Evolutionary conservation across 2,888 invertebrate species (phyloP).

Genomic region (Baronia brevicornis): DNA sequence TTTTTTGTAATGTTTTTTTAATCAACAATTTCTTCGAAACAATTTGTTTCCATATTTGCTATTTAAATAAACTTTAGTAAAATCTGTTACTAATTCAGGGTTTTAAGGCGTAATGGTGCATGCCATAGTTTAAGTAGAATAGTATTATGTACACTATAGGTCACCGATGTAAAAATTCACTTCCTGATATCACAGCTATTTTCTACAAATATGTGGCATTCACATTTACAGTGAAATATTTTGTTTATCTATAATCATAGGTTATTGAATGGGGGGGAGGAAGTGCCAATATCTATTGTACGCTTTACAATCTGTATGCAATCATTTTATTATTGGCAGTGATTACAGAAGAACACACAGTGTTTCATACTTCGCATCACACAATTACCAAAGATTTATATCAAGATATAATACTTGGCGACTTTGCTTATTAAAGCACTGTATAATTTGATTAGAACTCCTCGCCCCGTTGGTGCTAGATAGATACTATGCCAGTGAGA

Average conservation of each 20-base stretch:
- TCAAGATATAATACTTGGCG: conserved; percentile 2
- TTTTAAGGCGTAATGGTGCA: conserved; percentile 54
- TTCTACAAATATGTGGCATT: conserved; percentile 14
- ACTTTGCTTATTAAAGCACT: conserved; percentile 10
- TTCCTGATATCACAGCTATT: conserved; percentile 19
- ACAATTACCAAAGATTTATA: conserved; percentile 15
- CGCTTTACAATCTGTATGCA: no score
- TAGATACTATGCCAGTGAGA: conserved; percentile 29
- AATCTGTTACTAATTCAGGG: conserved; percentile 51
- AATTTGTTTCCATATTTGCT: no score
- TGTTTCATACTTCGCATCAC: conserved; percentile 2
- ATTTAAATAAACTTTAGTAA: conserved; percentile 23
- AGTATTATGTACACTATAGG: conserved; percentile 25
- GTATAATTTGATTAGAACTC: conserved; percentile 18
- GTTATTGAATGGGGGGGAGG: conserved; percentile 13
- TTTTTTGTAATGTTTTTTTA: no score
- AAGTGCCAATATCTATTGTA: conserved; percentile 8
- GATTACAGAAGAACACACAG: conserved; percentile 1
- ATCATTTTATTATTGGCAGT: conserved; percentile 1
- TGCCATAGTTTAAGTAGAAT: conserved; percentile 64
- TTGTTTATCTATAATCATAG: conserved; percentile 6
- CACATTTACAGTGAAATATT: conserved; percentile 8
- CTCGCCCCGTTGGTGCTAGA: conserved; percentile 31
- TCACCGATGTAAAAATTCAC: conserved; percentile 12
- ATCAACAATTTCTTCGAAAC: no score